These are phyloP conservation scores for Circaetus cinerascens DNA, from an alignment of 2,113 vertebrate genomes.

Conservation along the genomic window DNA sequence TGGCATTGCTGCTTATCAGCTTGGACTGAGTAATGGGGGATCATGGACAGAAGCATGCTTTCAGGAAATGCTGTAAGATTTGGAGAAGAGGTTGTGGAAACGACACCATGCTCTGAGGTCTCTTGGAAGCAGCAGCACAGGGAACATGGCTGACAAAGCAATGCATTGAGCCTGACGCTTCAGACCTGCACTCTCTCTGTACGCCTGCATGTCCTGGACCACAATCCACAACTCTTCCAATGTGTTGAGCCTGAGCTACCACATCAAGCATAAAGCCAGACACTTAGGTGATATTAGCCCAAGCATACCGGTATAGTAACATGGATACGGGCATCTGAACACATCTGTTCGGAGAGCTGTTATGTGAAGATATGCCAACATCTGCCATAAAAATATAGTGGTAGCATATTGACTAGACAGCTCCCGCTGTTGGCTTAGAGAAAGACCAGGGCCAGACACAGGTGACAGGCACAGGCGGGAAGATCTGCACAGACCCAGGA, in stretches of 20 bases:
- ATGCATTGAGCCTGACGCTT: background rate
- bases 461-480: rapidly evolving
- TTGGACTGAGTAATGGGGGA: background rate
- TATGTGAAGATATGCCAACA: rapidly evolving
- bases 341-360: background rate
- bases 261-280: background rate
- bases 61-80: background rate
- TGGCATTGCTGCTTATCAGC: background rate
- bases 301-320: background rate
- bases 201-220: background rate
- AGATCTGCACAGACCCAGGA: background rate
- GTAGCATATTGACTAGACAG: background rate
- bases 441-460: background rate
- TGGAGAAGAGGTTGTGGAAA: background rate
- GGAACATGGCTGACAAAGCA: rapidly evolving
- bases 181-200: background rate
- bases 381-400: background rate
- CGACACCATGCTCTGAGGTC: background rate
- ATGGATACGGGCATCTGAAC: background rate
- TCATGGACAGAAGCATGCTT: background rate
- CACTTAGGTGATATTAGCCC: background rate
- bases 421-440: background rate
- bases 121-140: background rate
- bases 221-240: background rate
- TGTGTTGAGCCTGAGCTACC: background rate